Conservation (phyloP, 2,888 invertebrate species). For the Pammene aurita region DNA sequence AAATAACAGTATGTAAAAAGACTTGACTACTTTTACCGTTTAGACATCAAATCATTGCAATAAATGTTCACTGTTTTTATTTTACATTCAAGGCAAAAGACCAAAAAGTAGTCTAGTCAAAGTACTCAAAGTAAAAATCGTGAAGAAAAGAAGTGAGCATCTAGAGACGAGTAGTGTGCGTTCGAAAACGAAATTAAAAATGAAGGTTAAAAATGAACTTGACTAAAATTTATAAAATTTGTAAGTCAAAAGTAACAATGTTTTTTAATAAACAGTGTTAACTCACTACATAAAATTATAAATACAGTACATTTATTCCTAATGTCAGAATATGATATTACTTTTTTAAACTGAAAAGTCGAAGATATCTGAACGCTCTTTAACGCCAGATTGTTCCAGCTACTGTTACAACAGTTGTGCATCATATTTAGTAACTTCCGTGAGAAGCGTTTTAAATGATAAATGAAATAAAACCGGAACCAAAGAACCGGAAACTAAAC, state of each 20-base stretch:
- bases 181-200: neutral
- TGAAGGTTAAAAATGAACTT: neutral
- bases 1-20: slow-evolving; percentile 3
- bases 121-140: too few species aligned
- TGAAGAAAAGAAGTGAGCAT: neutral
- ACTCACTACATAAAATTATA: neutral
- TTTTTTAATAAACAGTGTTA: too few species aligned
- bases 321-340: neutral
- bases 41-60: slow-evolving; percentile 13
- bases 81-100: slow-evolving; percentile 1
- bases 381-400: neutral
- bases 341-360: too few species aligned
- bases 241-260: neutral
- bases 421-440: neutral
- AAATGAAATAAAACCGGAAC: neutral
- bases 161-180: neutral
- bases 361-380: slow-evolving; percentile 6
- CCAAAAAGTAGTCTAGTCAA: neutral
- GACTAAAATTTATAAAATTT: too few species aligned
- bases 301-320: too few species aligned
- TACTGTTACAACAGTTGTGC: neutral
- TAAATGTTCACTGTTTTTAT: slow-evolving; percentile 1
- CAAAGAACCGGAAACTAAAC: too few species aligned
- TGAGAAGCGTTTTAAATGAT: neutral
- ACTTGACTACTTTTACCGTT: slow-evolving; percentile 1